These are phyloP conservation scores for Nebria ingens DNA, from an alignment of 1,140 invertebrate species.

Conservation along the genomic window DNA sequence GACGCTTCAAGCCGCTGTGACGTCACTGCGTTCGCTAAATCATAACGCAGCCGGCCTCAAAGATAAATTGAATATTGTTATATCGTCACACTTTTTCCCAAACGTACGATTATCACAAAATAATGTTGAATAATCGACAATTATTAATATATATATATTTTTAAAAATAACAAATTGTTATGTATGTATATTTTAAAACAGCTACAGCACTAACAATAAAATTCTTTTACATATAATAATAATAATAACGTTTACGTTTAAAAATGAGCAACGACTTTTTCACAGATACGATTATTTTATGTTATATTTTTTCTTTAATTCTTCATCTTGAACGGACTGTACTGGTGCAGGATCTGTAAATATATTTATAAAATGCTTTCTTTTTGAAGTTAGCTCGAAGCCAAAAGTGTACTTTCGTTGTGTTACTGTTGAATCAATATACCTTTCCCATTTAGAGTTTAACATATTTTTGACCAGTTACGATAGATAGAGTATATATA, in stretches of 20 bases:
- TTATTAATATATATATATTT: not conserved
- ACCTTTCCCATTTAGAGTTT: too few relatives aligned
- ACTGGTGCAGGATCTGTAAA: not conserved
- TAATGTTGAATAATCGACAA: not conserved
- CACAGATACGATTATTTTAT: not conserved
- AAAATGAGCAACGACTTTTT: not conserved
- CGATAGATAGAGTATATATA: too few relatives aligned
- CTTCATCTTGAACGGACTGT: not conserved
- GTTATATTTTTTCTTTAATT: not conserved
- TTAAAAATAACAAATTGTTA: not conserved
- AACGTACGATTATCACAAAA: conserved; percentile 16
- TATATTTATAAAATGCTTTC: too few relatives aligned
- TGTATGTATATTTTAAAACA: not conserved
- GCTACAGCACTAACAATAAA: not conserved
- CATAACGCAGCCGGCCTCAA: conserved; percentile 25
- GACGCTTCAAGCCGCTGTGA: conserved; percentile 27
- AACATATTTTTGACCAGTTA: too few relatives aligned
- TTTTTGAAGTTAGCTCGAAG: too few relatives aligned
- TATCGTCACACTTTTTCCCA: conserved; percentile 24
- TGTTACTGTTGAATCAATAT: too few relatives aligned
- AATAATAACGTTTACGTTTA: too few relatives aligned
- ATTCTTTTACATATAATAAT: not conserved
- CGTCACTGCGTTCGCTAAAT: conserved; percentile 25
- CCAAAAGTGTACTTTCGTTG: too few relatives aligned
- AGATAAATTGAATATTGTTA: conserved; percentile 26